A percentile compares a stretch with the other conserved stretches of the same genome.
Conservation (phyloP, 2,113 vertebrate species). For the Scolopax mira region DNA sequence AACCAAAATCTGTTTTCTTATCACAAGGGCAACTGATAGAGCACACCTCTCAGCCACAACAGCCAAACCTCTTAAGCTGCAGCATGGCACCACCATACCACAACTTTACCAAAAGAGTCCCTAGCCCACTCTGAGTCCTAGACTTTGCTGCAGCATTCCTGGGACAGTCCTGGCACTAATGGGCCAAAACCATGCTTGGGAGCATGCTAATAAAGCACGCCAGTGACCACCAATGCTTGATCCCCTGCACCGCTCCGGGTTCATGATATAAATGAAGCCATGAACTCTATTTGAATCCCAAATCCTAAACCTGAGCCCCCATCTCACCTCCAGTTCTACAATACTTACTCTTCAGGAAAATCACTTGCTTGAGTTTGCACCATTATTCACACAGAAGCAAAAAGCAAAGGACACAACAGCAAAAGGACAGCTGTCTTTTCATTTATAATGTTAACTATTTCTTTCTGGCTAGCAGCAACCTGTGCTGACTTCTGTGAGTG, state of each 20-base stretch:
- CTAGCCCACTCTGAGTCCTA: no score
- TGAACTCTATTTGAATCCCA: neutral
- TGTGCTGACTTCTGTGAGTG: neutral
- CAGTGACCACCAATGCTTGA: neutral
- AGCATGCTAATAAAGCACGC: neutral
- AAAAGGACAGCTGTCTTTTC: neutral
- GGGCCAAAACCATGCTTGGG: neutral
- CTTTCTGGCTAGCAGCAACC: neutral
- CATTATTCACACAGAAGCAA: neutral
- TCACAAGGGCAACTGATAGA: neutral
- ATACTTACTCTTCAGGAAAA: neutral
- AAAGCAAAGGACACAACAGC: neutral
- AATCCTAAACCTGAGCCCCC: neutral
- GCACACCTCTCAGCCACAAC: neutral
- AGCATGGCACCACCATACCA: rapidly evolving
- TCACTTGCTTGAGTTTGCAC: rapidly evolving
- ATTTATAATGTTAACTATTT: neutral
- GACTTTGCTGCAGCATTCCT: neutral
- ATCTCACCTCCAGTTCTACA: rapidly evolving
- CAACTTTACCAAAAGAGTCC: neutral
- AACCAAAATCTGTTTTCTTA: neutral
- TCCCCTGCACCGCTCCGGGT: no score
- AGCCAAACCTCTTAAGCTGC: neutral
- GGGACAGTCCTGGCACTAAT: rapidly evolving
- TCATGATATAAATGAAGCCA: neutral